A percentile compares a stretch with the other conserved stretches of the same genome.
These are phyloP conservation scores for Petrophora chlorosata DNA, from an alignment of 2,888 invertebrate species.

Conservation along the genomic window DNA sequence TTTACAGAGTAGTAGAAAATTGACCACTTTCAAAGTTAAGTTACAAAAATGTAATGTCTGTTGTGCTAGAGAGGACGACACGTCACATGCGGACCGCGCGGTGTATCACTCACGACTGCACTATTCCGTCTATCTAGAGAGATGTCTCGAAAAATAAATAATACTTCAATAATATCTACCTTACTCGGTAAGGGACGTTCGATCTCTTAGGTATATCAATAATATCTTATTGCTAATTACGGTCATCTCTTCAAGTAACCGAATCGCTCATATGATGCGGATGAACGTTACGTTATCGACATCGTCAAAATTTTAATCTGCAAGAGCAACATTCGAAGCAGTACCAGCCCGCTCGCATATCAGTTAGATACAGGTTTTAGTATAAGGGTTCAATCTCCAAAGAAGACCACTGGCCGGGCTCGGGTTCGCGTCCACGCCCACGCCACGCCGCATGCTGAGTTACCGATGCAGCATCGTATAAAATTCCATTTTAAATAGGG, in stretches of 20 bases:
- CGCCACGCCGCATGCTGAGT: slow-evolving; percentile 3
- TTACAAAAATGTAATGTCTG: slow-evolving; percentile 76
- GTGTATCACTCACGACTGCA: slow-evolving; percentile 37
- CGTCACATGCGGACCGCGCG: slow-evolving; percentile 43
- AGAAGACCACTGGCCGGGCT: slow-evolving; percentile 23
- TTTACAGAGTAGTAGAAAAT: slow-evolving; percentile 82
- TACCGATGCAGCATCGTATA: slow-evolving; percentile 15
- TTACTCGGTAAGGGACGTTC: slow-evolving; percentile 84
- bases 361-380: slow-evolving; percentile 40
- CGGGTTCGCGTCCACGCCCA: slow-evolving; percentile 4
- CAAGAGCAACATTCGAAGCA: slow-evolving; percentile 75
- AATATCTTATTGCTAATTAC: slow-evolving; percentile 80
- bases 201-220: slow-evolving; percentile 81
- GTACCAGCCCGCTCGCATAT: slow-evolving; percentile 75
- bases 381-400: slow-evolving; percentile 34
- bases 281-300: slow-evolving; percentile 55
- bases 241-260: slow-evolving; percentile 73
- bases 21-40: slow-evolving; percentile 80
- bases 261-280: slow-evolving; percentile 65
- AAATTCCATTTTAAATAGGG: slow-evolving; percentile 21
- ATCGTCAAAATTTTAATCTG: slow-evolving; percentile 63
- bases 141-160: slow-evolving; percentile 77
- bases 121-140: slow-evolving; percentile 62
- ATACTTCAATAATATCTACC: slow-evolving; percentile 79
- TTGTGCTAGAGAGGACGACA: slow-evolving; percentile 77